phyloP scores from a whole-genome alignment of 35 echinoderm and acorn worm genomes.

The Ophioderma brevispina region DNA sequence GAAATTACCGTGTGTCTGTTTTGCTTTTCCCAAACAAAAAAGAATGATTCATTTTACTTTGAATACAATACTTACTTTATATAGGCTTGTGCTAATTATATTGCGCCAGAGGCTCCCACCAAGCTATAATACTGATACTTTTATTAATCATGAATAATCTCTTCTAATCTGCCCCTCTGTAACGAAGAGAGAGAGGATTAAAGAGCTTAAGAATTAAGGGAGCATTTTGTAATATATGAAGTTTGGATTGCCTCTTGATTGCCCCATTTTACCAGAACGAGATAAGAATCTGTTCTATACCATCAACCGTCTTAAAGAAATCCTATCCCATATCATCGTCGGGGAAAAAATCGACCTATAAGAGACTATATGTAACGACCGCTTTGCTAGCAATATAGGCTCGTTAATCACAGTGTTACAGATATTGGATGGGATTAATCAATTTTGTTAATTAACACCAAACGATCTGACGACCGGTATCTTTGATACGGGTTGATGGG shows the following conservation, averaged over 20 bases:
- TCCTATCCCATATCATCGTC: background rate
- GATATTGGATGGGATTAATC: background rate
- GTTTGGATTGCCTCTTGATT: background rate
- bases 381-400: background rate
- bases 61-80: too few species aligned
- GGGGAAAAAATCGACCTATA: background rate
- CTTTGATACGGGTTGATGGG: background rate
- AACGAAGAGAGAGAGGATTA: background rate
- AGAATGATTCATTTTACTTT: too few species aligned
- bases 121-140: background rate
- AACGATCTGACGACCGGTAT: background rate
- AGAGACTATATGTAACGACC: background rate
- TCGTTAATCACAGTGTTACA: background rate
- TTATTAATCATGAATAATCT: constrained; percentile 11
- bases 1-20: too few species aligned
- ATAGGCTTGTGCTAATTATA: too few species aligned
- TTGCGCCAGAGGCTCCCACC: background rate
- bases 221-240: background rate
- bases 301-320: too few species aligned
- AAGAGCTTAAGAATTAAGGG: background rate
- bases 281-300: constrained; percentile 1
- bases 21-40: too few species aligned
- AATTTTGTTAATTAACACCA: constrained; percentile 5
- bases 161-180: background rate
- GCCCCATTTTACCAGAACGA: background rate